These are phyloP conservation scores for Ophioninae sp. DNA, from an alignment of 2,888 invertebrate species.

Conservation along the genomic window DNA sequence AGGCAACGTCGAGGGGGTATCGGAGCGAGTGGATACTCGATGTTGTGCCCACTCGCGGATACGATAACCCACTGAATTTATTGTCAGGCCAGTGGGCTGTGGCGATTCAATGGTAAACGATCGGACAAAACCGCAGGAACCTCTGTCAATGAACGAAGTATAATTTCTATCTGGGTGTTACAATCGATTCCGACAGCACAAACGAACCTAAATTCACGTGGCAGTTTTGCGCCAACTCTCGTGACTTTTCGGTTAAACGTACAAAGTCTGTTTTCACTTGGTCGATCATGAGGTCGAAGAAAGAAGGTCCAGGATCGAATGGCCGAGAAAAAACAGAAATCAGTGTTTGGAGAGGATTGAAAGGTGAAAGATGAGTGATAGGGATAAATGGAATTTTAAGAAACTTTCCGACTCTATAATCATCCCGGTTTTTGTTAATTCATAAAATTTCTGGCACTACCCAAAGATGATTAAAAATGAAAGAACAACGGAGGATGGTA, in stretches of 20 bases:
- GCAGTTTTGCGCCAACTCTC: not conserved
- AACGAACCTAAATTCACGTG: not conserved
- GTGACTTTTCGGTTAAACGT: not conserved
- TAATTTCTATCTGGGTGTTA: slow-evolving; percentile 66
- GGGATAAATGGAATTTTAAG: not conserved
- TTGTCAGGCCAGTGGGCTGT: slow-evolving; percentile 71
- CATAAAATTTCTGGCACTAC: not conserved
- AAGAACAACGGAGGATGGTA: not conserved
- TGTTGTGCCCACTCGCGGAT: slow-evolving; percentile 32
- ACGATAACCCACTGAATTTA: slow-evolving; percentile 69
- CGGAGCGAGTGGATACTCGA: slow-evolving; percentile 27
- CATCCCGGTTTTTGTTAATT: not conserved
- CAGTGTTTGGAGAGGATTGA: no score
- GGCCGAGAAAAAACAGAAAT: no score
- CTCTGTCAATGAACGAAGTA: slow-evolving; percentile 71
- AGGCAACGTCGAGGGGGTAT: slow-evolving; percentile 39
- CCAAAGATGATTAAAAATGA: not conserved
- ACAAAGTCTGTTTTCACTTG: not conserved
- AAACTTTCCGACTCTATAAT: not conserved
- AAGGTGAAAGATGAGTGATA: not conserved
- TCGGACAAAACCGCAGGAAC: slow-evolving; percentile 73
- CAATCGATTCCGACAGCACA: not conserved
- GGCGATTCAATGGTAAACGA: slow-evolving; percentile 68
- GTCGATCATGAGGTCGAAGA: no score
- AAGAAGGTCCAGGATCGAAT: no score